Percentiles rank a stretch among this genome's conserved stretches.
Evolutionary conservation across 2,797 vertebrate species (phyloP).

Genomic region (Lacerta viridis): DNA sequence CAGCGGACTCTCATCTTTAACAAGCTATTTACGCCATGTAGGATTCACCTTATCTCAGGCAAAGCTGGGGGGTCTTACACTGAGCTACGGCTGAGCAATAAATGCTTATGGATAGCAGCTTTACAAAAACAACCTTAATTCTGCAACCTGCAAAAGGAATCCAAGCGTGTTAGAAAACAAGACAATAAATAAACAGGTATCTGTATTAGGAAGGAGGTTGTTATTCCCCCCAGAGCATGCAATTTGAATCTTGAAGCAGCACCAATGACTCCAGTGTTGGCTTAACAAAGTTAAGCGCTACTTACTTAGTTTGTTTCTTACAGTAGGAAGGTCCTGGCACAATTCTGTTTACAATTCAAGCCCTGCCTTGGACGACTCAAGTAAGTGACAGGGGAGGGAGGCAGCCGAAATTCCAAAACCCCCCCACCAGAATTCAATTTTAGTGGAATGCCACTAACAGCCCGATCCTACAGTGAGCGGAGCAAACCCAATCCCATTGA

Average conservation of each 20-base stretch:
- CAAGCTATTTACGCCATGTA: neutral
- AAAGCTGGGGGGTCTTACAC: neutral
- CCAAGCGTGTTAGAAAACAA: neutral
- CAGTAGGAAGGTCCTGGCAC: neutral
- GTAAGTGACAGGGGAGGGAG: neutral
- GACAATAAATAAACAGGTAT: neutral
- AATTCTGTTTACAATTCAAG: neutral
- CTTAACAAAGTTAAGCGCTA: neutral
- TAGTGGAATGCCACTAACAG: neutral
- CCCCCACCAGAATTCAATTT: neutral
- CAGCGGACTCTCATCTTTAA: neutral
- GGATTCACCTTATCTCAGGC: neutral
- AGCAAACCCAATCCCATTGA: no score
- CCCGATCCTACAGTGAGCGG: neutral
- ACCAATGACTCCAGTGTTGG: neutral
- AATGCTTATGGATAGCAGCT: neutral
- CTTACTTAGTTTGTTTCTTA: neutral
- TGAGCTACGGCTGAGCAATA: no score
- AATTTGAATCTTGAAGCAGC: neutral
- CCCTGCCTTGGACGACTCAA: neutral
- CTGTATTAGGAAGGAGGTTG: neutral
- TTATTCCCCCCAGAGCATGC: neutral
- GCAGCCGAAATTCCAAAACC: neutral
- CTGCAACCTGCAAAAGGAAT: neutral
- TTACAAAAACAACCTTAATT: constrained; percentile 10